Evolutionary conservation across 2,888 invertebrate species (phyloP).

Genomic region (Dimorphilus gyrociliatus): DNA sequence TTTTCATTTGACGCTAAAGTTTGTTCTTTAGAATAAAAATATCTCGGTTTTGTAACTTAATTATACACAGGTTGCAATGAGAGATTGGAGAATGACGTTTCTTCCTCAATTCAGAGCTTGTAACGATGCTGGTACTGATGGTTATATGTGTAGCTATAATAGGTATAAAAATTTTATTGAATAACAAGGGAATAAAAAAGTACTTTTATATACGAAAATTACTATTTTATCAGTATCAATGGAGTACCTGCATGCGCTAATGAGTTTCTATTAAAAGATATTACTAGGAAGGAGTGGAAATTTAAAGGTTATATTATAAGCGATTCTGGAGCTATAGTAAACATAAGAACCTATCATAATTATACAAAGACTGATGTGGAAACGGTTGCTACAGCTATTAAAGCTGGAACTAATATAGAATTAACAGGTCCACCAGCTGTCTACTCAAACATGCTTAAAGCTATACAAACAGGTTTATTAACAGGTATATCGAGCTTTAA

Average conservation of each 20-base stretch:
- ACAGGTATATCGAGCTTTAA: too few species aligned
- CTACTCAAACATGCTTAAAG: too few species aligned
- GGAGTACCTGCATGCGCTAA: constrained; percentile 15
- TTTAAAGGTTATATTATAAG: constrained; percentile 16
- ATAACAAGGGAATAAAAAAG: too few species aligned
- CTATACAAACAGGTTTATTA: too few species aligned
- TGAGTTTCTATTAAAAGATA: constrained; percentile 10
- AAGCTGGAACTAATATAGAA: constrained; percentile 20
- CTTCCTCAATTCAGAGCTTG: constrained; percentile 26
- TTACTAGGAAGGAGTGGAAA: constrained; percentile 13
- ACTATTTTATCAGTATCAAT: constrained; percentile 12
- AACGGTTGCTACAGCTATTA: constrained; percentile 13
- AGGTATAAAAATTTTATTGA: too few species aligned
- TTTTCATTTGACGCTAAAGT: constrained; percentile 10
- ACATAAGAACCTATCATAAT: constrained; percentile 11
- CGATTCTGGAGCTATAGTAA: constrained; percentile 13
- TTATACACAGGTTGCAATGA: constrained; percentile 17
- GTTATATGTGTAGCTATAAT: constrained; percentile 35
- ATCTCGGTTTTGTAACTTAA: constrained; percentile 1
- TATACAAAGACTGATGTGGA: constrained; percentile 13
- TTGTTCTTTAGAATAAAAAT: too few species aligned
- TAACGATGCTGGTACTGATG: constrained; percentile 25
- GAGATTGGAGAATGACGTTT: constrained; percentile 26
- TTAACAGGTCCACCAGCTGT: constrained; percentile 8
- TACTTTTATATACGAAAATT: too few species aligned